These are phyloP conservation scores for Andricus curvator DNA, from an alignment of 2,888 invertebrate genomes.

Conservation along the genomic window DNA sequence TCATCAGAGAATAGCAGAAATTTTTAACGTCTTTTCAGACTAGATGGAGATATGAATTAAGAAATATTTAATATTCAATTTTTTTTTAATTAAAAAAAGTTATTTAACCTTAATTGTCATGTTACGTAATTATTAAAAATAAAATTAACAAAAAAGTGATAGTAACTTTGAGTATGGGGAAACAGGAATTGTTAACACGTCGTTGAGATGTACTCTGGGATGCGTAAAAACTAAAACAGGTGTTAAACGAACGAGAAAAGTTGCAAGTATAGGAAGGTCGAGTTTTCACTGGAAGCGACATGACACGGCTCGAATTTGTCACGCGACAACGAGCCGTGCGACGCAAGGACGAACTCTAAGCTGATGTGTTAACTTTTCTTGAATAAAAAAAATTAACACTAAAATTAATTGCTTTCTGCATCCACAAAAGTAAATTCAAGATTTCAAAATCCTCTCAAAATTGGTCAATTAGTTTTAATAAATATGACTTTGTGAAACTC, in stretches of 20 bases:
- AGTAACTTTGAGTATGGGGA: not conserved
- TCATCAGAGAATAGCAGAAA: too few species aligned
- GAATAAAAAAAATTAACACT: not conserved
- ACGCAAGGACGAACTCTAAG: slow-evolving; percentile 54
- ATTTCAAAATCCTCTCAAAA: too few species aligned
- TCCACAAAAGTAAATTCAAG: too few species aligned
- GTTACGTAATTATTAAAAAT: too few species aligned
- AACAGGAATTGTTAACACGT: not conserved
- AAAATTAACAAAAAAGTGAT: not conserved
- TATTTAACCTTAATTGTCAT: too few species aligned
- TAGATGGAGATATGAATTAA: too few species aligned
- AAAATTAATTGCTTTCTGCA: not conserved
- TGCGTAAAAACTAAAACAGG: slow-evolving; percentile 27
- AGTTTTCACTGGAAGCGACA: slow-evolving; percentile 48
- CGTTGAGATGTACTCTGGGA: not conserved
- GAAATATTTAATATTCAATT: too few species aligned
- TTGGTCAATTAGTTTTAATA: too few species aligned
- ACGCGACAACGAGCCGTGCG: slow-evolving; percentile 65
- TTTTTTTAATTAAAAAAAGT: too few species aligned
- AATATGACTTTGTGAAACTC: too few species aligned
- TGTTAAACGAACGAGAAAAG: slow-evolving; percentile 29
- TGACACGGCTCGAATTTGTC: slow-evolving; percentile 64
- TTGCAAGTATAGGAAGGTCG: slow-evolving; percentile 39
- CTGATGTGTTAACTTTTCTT: not conserved
- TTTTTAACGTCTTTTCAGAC: too few species aligned